Conservation (phyloP, 2,797 vertebrate species). For the Gobionotothen gibberifrons region DNA sequence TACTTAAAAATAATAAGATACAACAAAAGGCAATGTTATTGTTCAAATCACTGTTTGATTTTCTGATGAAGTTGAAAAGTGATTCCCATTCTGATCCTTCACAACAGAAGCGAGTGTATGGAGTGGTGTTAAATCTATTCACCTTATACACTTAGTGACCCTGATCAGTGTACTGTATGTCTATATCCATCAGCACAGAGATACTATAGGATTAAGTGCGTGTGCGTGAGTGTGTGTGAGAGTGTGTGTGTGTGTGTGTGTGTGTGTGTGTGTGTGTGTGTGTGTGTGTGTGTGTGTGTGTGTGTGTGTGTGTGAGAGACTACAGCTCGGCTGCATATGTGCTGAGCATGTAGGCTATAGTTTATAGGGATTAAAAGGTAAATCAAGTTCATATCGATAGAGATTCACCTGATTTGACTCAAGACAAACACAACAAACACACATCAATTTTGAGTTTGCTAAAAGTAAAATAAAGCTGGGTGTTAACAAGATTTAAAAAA, state of each 20-base stretch:
- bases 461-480: conserved; percentile 1
- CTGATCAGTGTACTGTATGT: conserved; percentile 21
- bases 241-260: conserved; percentile 19
- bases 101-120: conserved; percentile 24
- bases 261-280: conserved; percentile 35
- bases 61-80: not conserved
- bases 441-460: not conserved
- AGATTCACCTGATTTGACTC: conserved; percentile 45
- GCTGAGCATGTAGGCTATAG: conserved; percentile 50
- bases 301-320: conserved; percentile 19
- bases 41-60: conserved; percentile 1
- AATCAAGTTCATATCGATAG: conserved; percentile 47
- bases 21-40: not conserved
- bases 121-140: conserved; percentile 29
- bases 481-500: conserved; percentile 3
- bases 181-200: conserved; percentile 50
- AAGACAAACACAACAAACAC: conserved; percentile 24
- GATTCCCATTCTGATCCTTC: conserved; percentile 21
- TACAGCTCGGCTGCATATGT: conserved; percentile 15
- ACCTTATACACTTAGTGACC: conserved; percentile 43
- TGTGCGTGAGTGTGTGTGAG: conserved; percentile 29
- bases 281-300: conserved; percentile 32
- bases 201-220: conserved; percentile 61
- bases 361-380: conserved; percentile 64
- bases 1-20: not conserved